Evolutionary conservation across 2,113 vertebrate genomes (phyloP).

Genomic region (Plotosus lineatus): DNA sequence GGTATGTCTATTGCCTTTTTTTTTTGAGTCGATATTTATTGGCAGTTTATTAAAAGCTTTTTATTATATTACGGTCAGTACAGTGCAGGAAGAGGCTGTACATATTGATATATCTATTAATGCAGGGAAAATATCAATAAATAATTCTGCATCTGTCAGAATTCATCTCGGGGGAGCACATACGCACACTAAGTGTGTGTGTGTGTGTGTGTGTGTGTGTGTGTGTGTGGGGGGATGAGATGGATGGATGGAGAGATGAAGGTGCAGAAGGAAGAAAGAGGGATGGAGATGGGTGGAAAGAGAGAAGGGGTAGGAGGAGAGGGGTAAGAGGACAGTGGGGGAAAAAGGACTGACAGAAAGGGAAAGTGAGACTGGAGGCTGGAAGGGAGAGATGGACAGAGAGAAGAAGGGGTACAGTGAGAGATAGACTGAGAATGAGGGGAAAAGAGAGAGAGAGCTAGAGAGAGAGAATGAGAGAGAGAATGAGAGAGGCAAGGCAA

Average conservation of each 20-base stretch:
- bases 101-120: not conserved
- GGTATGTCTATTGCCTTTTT: not conserved
- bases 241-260: too few species aligned
- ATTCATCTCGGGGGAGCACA: not conserved
- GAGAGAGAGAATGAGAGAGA: too few species aligned
- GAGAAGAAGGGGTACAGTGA: too few species aligned
- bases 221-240: not conserved
- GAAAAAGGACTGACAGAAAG: too few species aligned
- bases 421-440: too few species aligned
- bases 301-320: too few species aligned
- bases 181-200: not conserved
- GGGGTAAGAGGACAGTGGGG: too few species aligned
- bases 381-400: too few species aligned
- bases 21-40: not conserved
- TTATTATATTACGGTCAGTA: not conserved
- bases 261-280: too few species aligned
- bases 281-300: too few species aligned
- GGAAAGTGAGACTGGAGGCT: too few species aligned
- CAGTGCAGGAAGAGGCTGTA: conserved; percentile 3
- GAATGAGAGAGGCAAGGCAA: not conserved
- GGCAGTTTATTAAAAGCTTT: conserved; percentile 7
- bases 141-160: not conserved
- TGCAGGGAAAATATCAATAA: not conserved
- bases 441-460: too few species aligned
- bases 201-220: not conserved